phyloP scores from a whole-genome alignment of 2,797 vertebrate species.

The Spheniscus humboldti region DNA sequence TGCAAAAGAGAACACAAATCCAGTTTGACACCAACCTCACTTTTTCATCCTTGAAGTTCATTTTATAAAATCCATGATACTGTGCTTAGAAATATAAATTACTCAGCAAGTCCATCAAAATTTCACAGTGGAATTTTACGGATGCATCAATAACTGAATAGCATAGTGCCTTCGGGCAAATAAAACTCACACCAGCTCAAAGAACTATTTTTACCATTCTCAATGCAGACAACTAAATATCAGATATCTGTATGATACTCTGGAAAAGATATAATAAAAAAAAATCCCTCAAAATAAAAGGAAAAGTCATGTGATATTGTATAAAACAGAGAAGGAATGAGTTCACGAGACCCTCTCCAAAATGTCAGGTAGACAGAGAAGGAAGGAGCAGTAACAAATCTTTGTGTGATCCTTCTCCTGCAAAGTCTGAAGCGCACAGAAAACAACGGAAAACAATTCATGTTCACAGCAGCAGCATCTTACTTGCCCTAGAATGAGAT shows the following conservation, averaged over 20 bases:
- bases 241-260: not conserved
- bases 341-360: not conserved
- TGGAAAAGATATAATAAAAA: not conserved
- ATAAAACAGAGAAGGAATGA: not conserved
- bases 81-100: not conserved
- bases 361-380: not conserved
- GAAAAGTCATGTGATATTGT: not conserved
- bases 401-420: not conserved
- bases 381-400: not conserved
- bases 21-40: not conserved
- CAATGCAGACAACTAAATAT: not conserved
- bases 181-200: not conserved
- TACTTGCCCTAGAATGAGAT: not conserved
- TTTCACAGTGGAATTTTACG: not conserved
- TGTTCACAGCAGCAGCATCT: not conserved
- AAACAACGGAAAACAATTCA: not conserved
- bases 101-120: not conserved
- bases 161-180: not conserved
- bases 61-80: not conserved
- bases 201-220: slow-evolving; percentile 3
- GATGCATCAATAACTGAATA: not conserved
- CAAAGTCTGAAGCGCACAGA: not conserved
- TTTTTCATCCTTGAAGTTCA: not conserved
- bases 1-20: not conserved
- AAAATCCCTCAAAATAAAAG: not conserved